A percentile compares a stretch with the other conserved stretches of the same genome.
Conservation (phyloP, 2,797 vertebrate genomes). For the Scarus forsteni region DNA sequence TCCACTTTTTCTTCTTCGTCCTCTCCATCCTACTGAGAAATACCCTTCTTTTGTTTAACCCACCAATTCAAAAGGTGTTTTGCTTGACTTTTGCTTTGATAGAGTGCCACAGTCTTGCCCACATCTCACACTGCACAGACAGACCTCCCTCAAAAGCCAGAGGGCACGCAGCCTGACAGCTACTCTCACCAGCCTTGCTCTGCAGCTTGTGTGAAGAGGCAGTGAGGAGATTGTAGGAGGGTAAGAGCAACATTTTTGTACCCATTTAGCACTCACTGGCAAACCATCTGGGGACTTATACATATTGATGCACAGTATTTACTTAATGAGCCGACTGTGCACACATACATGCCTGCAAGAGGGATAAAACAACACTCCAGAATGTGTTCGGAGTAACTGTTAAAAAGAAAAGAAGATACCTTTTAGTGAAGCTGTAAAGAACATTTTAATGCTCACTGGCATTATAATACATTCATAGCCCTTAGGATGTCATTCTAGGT, state of each 20-base stretch:
- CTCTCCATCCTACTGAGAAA: constrained; percentile 5
- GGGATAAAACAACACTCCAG: neutral
- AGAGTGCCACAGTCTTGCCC: constrained; percentile 5
- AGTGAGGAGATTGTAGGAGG: constrained; percentile 33
- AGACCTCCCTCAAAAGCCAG: constrained; percentile 36
- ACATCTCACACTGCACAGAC: constrained; percentile 15
- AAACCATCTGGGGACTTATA: constrained; percentile 27
- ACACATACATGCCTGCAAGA: neutral
- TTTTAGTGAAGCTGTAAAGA: no score
- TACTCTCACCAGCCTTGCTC: constrained; percentile 52
- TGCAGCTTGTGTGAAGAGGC: constrained; percentile 50
- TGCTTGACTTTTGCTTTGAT: constrained; percentile 7
- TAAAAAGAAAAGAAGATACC: no score
- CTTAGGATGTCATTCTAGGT: no score
- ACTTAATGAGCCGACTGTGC: neutral
- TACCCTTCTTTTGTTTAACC: neutral
- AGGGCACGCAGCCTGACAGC: constrained; percentile 56
- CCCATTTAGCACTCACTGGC: constrained; percentile 10
- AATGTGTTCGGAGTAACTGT: neutral
- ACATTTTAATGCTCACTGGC: no score
- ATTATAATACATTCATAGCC: no score
- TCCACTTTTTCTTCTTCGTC: neutral
- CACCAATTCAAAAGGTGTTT: constrained; percentile 12
- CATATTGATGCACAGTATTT: neutral
- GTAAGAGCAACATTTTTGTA: constrained; percentile 44